Evolutionary conservation across 2,888 invertebrate species (phyloP), one percentile per base, ranked within the genome.

Genomic region (Steinernema hermaphroditum): DNA sequence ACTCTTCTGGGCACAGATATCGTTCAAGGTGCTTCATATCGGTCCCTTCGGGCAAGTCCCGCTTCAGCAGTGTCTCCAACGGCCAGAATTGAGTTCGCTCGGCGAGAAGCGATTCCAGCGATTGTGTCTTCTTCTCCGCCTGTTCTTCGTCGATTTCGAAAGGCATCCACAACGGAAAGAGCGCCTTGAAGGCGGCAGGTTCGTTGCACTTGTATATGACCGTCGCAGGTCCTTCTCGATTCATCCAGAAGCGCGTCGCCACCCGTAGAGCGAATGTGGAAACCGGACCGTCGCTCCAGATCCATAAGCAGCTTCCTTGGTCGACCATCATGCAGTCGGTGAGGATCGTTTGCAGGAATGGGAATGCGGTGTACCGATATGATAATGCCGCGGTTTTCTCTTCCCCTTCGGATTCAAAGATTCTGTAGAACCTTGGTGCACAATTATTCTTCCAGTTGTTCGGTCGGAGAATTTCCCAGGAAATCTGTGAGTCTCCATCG

Each of bases 1-100:
- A 83, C 2, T 82, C 81, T 9, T 72, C 74, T 9, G 83, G 83
- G 37, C 74, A 76, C 9, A 83, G 70, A 68, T 83, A 83, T 43
- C 75, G 74, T 70, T 82, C 80, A 14, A 82, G 72, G 27, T 76
- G 72, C 34, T 77, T 77, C 70, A 77, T 73, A 70, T 82, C 82
- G 72, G 80, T 78, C 37, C 83, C 83, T 27, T 75, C 75, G 14
- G 83, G 82, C 32, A 83, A 70, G 44, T 77, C 74, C n/a, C 82
- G 74, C 27, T 76, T 73, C 43, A 73, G 74, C n/a, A 83, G 71
- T 24, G 78, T 79, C n/a, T 76, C 69, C 9, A 78, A 37, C 16
- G 77, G 70, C 43, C 80, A 78, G 8, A 72, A 76, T 27, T 76
- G 73, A 14, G 78, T 77, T 43, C 83, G 70, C 70, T 83, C 83